Conservation (phyloP, 2,113 vertebrate genomes). For the Plecotus auritus region DNA sequence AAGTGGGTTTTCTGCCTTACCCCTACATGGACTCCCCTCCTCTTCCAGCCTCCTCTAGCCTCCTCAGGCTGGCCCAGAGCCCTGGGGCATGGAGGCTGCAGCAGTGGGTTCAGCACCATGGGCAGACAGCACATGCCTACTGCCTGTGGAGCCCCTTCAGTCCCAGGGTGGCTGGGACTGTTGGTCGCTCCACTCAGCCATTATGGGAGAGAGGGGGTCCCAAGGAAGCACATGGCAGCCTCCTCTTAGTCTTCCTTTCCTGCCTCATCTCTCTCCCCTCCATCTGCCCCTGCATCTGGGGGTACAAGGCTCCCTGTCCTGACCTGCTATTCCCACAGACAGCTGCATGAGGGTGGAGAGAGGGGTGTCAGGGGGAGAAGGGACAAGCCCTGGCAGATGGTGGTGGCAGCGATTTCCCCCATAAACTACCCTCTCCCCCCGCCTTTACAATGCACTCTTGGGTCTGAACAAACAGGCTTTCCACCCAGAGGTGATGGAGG, state of each 20-base stretch:
- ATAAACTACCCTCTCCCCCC: conserved; percentile 70
- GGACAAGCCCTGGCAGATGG: conserved; percentile 73
- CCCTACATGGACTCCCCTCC: not conserved
- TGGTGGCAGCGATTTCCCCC: conserved; percentile 68
- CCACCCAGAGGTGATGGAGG: conserved; percentile 45
- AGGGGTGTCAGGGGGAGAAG: conserved; percentile 34
- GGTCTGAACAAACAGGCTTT: conserved; percentile 74
- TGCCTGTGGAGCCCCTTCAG: not conserved
- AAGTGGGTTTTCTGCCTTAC: not conserved
- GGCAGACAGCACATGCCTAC: not conserved
- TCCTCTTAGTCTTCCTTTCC: not conserved
- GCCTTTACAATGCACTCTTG: conserved; percentile 65
- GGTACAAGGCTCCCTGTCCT: not conserved
- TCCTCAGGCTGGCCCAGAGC: not conserved
- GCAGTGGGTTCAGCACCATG: conserved; percentile 14
- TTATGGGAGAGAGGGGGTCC: not conserved
- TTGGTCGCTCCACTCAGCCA: not conserved
- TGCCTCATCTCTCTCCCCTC: not conserved
- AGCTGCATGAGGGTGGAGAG: conserved; percentile 31
- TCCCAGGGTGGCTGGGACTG: not conserved
- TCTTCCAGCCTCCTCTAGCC: not conserved
- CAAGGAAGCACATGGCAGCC: not conserved
- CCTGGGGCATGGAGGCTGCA: not conserved
- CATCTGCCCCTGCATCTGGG: not conserved
- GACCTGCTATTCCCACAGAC: conserved; percentile 15